Evolutionary conservation across 2,113 vertebrate genomes (phyloP).

Genomic region (Fregetta grallaria): DNA sequence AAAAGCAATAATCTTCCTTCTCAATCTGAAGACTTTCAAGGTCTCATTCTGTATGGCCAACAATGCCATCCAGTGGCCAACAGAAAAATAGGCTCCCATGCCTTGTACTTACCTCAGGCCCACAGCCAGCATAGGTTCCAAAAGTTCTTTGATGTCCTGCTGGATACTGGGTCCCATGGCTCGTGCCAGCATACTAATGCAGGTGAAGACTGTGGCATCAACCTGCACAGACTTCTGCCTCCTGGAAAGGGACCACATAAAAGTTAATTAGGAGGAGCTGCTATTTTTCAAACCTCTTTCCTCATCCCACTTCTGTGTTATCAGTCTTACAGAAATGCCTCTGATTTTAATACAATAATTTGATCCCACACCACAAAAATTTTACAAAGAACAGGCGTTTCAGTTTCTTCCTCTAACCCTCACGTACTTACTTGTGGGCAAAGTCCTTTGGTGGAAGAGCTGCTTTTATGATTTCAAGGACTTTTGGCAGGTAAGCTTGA

Average conservation of each 20-base stretch:
- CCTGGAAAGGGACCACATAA: conserved; percentile 65
- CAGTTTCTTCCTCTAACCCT: not conserved
- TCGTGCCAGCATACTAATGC: conserved; percentile 96
- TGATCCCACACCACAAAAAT: not conserved
- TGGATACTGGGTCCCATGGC: conserved; percentile 96
- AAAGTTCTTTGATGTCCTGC: conserved; percentile 96
- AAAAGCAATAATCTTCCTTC: not conserved
- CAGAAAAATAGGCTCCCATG: not conserved
- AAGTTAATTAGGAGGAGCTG: not conserved
- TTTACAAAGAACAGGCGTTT: not conserved
- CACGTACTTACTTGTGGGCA: conserved; percentile 90
- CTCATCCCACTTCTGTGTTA: not conserved
- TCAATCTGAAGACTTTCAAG: not conserved
- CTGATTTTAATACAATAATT: not conserved
- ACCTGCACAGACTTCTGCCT: conserved; percentile 97
- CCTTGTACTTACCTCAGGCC: conserved; percentile 86
- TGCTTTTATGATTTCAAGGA: conserved; percentile 96
- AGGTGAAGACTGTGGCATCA: conserved; percentile 97
- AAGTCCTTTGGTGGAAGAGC: conserved; percentile 97
- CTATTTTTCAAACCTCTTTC: not conserved
- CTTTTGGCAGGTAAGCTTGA: conserved; percentile 89
- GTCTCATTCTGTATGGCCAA: not conserved
- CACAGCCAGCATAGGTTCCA: conserved; percentile 97
- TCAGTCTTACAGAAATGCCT: not conserved
- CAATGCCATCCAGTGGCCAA: conserved; percentile 8